Evolutionary conservation across 2,888 invertebrate species (phyloP), one percentile per base, ranked within the genome.

Genomic region (Anagyrus pseudococci): DNA sequence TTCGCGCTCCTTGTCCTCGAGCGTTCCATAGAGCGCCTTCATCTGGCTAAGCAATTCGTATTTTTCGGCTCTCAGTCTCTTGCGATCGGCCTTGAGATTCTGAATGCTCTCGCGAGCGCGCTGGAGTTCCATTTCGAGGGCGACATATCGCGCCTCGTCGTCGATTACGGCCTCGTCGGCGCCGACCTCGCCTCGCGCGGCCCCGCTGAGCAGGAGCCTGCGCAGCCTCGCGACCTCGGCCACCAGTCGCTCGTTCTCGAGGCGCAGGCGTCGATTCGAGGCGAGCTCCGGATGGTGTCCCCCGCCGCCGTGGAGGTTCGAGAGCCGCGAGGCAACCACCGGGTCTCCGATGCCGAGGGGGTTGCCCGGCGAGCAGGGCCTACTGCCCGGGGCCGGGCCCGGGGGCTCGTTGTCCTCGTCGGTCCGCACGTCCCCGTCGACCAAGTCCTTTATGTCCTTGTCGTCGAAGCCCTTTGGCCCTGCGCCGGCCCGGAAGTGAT

Each of bases 1-100:
- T 81, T 96, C 96, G 74, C 92, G 91, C 79, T 97, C 96, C 83
- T 96, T 96, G 80, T 96, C 95, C 82, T 96, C 96, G 66, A 97
- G 85, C 8, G 96, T 95, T 59, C 91, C 89, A 81, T 96, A 97
- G 64, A 97, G 86, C 77, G 96, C 95, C 81, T 95, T 95, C 89
- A 96, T 96, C 84, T 96, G 96, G 78, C 91, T 92, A 71, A 96
- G 84, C 68, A 97, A 85, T 82, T 96, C 96, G 77, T 92, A 92
- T 83, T 96, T 96, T 83, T 97, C 96, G 15, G 93, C 92, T 83
- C 95, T 94, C 78, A 96, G 85, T 69, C 94, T 87, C 82, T 95
- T 94, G 67, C 95, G 87, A 82, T 97, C 96, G 64, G 92, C 89
- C 81, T 95, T 94, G 76, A 96, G 83, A 58, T 91, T 93, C 86